These are phyloP conservation scores for Microchrysa polita DNA, from an alignment of 2,888 invertebrate species.

Conservation along the genomic window DNA sequence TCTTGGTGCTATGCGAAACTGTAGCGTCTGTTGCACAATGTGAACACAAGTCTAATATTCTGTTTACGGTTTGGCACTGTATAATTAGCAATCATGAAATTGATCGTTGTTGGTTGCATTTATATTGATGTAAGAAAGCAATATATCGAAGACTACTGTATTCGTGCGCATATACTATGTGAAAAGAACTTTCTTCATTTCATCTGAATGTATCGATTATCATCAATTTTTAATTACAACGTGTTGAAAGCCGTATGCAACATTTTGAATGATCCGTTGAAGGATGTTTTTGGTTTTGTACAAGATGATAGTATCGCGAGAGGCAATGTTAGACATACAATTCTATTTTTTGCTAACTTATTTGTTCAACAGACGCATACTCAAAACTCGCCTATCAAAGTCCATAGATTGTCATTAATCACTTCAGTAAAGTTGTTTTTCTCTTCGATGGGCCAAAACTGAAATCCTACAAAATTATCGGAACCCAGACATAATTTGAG, in stretches of 20 bases:
- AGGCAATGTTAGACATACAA: background rate
- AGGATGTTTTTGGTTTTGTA: background rate
- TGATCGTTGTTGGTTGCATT: conserved; percentile 3
- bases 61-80: conserved; percentile 36
- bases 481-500: too few relatives aligned
- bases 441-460: conserved; percentile 8
- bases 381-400: conserved; percentile 13
- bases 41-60: conserved; percentile 30
- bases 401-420: conserved; percentile 29
- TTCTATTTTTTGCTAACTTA: conserved; percentile 5
- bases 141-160: background rate
- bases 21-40: too few relatives aligned
- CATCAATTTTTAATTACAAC: conserved; percentile 23
- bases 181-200: conserved; percentile 10
- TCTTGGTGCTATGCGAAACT: too few relatives aligned
- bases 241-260: background rate
- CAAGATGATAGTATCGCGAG: background rate
- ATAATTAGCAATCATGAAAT: conserved; percentile 28
- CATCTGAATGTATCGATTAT: background rate
- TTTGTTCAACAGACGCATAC: conserved; percentile 11
- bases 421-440: too few relatives aligned
- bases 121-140: conserved; percentile 15
- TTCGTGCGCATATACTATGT: background rate
- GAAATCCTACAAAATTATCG: conserved; percentile 14
- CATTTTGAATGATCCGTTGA: background rate